These are phyloP conservation scores for Rhogogaster chlorosoma DNA, from an alignment of 2,888 invertebrate species.

Conservation along the genomic window DNA sequence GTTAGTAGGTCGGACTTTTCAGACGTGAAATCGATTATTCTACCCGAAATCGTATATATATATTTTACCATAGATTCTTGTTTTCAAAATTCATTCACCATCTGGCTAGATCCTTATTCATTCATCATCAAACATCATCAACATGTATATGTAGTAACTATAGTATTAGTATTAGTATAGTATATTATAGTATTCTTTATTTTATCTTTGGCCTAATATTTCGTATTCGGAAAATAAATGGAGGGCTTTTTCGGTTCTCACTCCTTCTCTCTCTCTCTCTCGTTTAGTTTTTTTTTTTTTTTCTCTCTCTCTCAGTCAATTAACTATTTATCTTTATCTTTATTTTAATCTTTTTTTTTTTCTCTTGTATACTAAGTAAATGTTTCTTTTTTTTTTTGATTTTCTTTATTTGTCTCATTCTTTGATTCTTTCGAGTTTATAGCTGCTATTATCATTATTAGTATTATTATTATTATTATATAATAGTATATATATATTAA, in stretches of 20 bases:
- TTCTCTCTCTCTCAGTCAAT: background rate
- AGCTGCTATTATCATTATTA: background rate
- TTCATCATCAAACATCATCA: too few species aligned
- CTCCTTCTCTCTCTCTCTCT: slow-evolving; percentile 6
- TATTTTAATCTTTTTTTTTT: background rate
- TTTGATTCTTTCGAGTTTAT: background rate
- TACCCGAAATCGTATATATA: too few species aligned
- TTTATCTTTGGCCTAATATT: background rate
- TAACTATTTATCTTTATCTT: background rate
- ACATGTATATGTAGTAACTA: too few species aligned
- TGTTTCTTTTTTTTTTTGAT: background rate
- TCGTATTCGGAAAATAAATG: slow-evolving; percentile 54
- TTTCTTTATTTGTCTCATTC: background rate
- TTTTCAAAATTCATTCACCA: too few species aligned
- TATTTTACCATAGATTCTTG: too few species aligned
- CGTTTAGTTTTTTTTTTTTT: too few species aligned
- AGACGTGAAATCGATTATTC: too few species aligned
- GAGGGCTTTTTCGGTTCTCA: slow-evolving; percentile 57
- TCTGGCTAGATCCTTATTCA: too few species aligned
- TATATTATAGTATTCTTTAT: slow-evolving; percentile 32
- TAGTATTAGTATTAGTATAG: slow-evolving; percentile 51
- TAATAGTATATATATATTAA: background rate
- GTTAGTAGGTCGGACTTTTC: too few species aligned
- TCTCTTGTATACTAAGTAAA: background rate
- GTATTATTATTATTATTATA: too few species aligned